Percentiles rank a stretch among this genome's conserved stretches.
Conservation (phyloP, 2,113 vertebrate species). For the Heloderma charlesbogerti region DNA sequence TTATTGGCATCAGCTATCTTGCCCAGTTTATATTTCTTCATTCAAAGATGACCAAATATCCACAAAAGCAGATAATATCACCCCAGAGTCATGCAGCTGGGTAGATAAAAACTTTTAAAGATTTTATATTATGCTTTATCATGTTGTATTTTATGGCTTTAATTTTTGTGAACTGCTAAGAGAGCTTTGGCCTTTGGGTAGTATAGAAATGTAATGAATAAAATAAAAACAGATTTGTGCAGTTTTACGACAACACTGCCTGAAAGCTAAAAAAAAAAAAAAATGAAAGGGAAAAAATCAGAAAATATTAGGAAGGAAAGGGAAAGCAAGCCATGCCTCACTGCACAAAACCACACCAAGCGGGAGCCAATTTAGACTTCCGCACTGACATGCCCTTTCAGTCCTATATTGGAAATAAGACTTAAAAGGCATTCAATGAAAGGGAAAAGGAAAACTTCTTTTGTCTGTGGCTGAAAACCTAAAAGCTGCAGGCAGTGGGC, state of each 20-base stretch:
- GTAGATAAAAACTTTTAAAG: not conserved
- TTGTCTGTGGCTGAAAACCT: not conserved
- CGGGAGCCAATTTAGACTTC: not conserved
- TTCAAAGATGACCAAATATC: not conserved
- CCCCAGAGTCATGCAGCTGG: not conserved
- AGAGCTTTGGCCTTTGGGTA: too few species aligned
- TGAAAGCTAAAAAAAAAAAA: not conserved
- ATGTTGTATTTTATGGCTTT: too few species aligned
- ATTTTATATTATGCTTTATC: too few species aligned
- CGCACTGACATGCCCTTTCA: constrained; percentile 4
- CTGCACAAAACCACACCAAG: not conserved
- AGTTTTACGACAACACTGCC: not conserved
- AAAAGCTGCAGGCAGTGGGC: not conserved
- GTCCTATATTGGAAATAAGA: not conserved
- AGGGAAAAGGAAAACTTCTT: not conserved
- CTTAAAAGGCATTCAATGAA: not conserved
- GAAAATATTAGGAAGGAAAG: not conserved
- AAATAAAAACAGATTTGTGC: not conserved
- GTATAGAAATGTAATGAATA: too few species aligned
- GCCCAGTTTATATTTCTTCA: not conserved
- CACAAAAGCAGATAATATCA: not conserved
- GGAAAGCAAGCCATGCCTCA: not conserved
- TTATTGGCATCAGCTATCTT: not conserved
- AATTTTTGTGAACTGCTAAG: too few species aligned
- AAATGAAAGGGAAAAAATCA: not conserved